Conservation (phyloP, 2,888 invertebrate species). For the Archips xylosteana region DNA sequence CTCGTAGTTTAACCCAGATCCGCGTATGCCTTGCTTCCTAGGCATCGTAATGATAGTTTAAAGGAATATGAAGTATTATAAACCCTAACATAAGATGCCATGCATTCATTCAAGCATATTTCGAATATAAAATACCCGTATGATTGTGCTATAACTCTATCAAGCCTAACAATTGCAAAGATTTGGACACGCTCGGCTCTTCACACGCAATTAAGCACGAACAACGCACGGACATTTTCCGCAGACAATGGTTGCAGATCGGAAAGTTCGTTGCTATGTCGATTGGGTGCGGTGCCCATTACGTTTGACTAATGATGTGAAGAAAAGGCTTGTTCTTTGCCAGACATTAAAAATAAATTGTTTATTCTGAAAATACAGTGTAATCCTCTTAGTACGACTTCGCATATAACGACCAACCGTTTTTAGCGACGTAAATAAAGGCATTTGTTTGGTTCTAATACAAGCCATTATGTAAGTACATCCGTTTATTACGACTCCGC, state of each 20-base stretch:
- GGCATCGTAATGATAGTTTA: no score
- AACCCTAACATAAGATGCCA: background rate
- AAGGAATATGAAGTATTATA: no score
- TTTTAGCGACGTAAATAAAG: no score
- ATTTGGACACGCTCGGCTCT: constrained; percentile 45
- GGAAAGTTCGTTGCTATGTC: constrained; percentile 19
- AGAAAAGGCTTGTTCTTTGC: background rate
- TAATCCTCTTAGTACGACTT: no score
- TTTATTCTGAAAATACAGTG: no score
- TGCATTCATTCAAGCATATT: background rate
- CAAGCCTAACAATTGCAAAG: constrained; percentile 8
- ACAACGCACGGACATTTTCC: constrained; percentile 43
- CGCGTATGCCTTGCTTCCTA: no score
- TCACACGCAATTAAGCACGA: constrained; percentile 64
- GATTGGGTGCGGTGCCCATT: constrained; percentile 12
- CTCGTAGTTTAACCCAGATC: no score
- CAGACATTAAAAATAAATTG: background rate
- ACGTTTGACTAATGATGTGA: constrained; percentile 9
- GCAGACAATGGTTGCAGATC: constrained; percentile 27
- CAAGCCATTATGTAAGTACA: no score
- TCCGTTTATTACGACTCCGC: no score
- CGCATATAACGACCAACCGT: no score
- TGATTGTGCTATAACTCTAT: background rate
- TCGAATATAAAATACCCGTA: background rate
- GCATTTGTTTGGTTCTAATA: no score